Conservation (phyloP, 2,113 vertebrate genomes). For the Microcebus lehilahytsara region DNA sequence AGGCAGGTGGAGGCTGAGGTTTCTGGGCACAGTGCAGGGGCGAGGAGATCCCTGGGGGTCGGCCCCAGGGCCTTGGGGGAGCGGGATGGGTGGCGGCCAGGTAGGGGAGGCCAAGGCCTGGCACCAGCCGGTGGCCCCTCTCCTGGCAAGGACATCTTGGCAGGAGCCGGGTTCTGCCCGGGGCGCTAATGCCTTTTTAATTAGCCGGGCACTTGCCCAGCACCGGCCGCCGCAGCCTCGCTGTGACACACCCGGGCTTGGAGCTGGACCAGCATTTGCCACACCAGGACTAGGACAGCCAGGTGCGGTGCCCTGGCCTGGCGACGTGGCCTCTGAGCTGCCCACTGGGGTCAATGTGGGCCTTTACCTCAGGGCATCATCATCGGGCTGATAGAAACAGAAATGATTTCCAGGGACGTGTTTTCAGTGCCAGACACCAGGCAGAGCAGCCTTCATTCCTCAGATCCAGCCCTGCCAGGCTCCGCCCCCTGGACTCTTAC, state of each 20-base stretch:
- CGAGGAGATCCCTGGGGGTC: fast-evolving
- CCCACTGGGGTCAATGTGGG: background rate
- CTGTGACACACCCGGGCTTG: background rate
- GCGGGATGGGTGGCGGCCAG: background rate
- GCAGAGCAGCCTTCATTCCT: background rate
- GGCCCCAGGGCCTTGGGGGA: background rate
- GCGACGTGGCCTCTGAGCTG: background rate
- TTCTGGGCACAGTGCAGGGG: background rate
- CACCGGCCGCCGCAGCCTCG: fast-evolving
- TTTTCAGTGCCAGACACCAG: background rate
- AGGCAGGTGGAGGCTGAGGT: background rate
- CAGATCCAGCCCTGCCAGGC: background rate
- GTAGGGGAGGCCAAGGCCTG: background rate
- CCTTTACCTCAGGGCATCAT: background rate
- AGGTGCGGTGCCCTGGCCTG: background rate
- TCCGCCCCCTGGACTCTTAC: background rate
- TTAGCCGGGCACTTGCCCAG: constrained; percentile 62
- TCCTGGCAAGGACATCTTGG: constrained; percentile 65
- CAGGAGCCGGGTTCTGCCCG: constrained; percentile 42
- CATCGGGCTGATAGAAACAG: background rate
- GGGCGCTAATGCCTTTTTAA: constrained; percentile 75
- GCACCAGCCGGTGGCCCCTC: background rate
- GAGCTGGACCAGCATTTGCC: background rate
- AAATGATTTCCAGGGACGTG: background rate
- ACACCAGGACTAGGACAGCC: fast-evolving